Conservation (phyloP, 1,140 invertebrate genomes). For the Sycophila sp. region DNA sequence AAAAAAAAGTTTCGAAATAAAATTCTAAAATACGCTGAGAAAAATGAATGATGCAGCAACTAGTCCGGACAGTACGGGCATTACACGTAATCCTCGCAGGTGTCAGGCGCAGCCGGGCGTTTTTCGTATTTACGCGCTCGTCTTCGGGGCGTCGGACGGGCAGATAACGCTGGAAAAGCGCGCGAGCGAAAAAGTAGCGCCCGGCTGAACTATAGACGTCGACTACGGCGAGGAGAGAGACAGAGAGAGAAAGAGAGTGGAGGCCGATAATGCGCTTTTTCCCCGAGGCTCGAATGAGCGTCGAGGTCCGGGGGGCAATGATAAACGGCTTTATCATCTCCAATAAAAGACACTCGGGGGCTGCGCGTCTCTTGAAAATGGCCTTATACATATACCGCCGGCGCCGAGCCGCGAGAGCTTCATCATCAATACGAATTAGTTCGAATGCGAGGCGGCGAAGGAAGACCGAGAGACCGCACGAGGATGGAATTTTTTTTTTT, state of each 20-base stretch:
- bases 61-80: neutral
- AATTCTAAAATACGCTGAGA: too few relatives aligned
- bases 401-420: neutral
- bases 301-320: constrained; percentile 6
- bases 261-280: constrained; percentile 30
- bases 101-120: neutral
- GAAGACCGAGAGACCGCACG: neutral
- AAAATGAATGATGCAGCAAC: too few relatives aligned
- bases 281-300: constrained; percentile 3
- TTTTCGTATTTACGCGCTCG: constrained; percentile 5
- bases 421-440: constrained; percentile 35
- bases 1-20: too few relatives aligned
- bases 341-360: constrained; percentile 21
- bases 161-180: too few relatives aligned
- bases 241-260: neutral
- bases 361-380: constrained; percentile 10
- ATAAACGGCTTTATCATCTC: constrained; percentile 35
- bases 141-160: neutral
- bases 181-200: too few relatives aligned
- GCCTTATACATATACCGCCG: neutral
- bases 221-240: neutral
- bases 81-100: neutral
- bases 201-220: too few relatives aligned
- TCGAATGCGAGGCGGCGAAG: neutral
- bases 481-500: neutral